Evolutionary conservation across 1,140 invertebrate genomes (phyloP), one percentile per base, ranked within the genome.

Genomic region (Geopemphigus sp.): DNA sequence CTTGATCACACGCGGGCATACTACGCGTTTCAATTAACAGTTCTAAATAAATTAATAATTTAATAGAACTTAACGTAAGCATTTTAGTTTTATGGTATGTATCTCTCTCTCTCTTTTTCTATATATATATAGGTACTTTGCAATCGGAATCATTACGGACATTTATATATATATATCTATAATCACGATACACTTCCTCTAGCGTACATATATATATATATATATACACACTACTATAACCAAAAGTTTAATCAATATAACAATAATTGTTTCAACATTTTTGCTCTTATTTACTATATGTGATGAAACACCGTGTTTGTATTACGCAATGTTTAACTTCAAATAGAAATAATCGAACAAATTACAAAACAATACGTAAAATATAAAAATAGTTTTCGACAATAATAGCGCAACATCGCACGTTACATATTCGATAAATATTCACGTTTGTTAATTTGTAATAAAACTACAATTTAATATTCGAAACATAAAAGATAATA

Each of bases 221-320:
- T 32, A 29, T 1, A 19, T 64, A 26, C 8, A 15, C n/a, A n/a
- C 32, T 4, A 39, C 32, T 12, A 5, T 22, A 45, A 32, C 32
- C 32, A 39, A 45, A 10, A 39, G 26, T 17, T 66, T 29, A 17
- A 32, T 32, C n/a, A 29, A 45, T 45, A 45, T 22, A 39, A 22
- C 39, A 39, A 66, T 66, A 66, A 66, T 66, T 66, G 11, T 66
- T 66, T 66, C 4, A 0, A 66, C 39, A 64, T 64, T 11, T 39
- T n/a, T n/a, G 8, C 59, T 15, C 15, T 14, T 59, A 59, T n/a
- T 29, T 5, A 0, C 14, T 5, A 61, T 61, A 56, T n/a, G 1
- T 26, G 15, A 29, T 39, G 8, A 39, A 4, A 39, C 32, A 39
- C 32, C n/a, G n/a, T n/a, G 32, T 39, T 39, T 39, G 32, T 39